Evolutionary conservation across 2,797 vertebrate species (phyloP).

Genomic region (Anolis apletophallus): DNA sequence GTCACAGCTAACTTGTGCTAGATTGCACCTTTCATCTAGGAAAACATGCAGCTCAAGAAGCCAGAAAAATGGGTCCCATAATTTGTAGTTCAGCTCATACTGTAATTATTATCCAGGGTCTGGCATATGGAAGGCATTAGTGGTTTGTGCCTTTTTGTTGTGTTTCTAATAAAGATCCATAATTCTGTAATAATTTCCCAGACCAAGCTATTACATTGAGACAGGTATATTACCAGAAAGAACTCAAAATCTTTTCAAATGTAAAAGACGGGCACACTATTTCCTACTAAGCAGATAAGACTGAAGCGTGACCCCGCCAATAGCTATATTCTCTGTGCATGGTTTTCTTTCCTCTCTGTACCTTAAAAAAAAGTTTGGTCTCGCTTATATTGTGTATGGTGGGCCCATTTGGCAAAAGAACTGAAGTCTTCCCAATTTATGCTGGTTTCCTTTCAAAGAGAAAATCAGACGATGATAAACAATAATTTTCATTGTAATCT

Average conservation of each 20-base stretch:
- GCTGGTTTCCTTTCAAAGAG: slow-evolving; percentile 61
- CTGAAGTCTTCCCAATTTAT: slow-evolving; percentile 57
- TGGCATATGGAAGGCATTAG: slow-evolving; percentile 63
- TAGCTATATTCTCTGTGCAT: slow-evolving; percentile 44
- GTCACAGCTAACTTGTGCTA: neutral
- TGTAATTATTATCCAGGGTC: slow-evolving; percentile 57
- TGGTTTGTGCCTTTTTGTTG: slow-evolving; percentile 35
- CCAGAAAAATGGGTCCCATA: slow-evolving; percentile 32
- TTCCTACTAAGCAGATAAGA: slow-evolving; percentile 70
- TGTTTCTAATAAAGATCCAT: slow-evolving; percentile 30
- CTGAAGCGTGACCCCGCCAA: slow-evolving; percentile 60
- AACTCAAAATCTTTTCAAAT: slow-evolving; percentile 71
- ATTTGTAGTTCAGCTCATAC: slow-evolving; percentile 61
- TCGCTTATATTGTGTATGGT: slow-evolving; percentile 32
- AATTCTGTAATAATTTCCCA: slow-evolving; percentile 54
- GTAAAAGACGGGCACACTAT: slow-evolving; percentile 61
- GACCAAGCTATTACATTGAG: slow-evolving; percentile 52
- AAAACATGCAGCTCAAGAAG: neutral
- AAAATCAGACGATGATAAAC: slow-evolving; percentile 75
- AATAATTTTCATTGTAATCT: slow-evolving; percentile 73
- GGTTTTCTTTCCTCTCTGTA: neutral
- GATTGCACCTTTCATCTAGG: fast-evolving
- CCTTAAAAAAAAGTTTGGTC: neutral
- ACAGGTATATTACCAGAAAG: slow-evolving; percentile 61
- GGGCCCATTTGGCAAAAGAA: slow-evolving; percentile 40